Conservation (phyloP, 2,888 invertebrate species). For the Isoperla grammatica region DNA sequence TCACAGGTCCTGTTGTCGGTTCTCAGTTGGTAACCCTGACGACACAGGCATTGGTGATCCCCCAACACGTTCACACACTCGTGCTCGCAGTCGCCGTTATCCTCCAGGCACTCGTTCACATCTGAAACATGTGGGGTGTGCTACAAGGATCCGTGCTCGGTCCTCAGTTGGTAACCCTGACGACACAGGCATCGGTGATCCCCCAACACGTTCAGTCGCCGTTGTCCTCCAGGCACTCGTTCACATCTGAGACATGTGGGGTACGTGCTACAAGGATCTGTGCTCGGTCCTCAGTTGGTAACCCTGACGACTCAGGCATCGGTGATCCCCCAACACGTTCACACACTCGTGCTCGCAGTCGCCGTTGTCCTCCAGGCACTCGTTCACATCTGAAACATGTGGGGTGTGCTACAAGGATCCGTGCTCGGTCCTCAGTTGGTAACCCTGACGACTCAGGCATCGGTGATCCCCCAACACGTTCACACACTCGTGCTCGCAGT, state of each 20-base stretch:
- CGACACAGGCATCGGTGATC: slow-evolving; percentile 56
- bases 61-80: slow-evolving; percentile 57
- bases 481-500: slow-evolving; percentile 59
- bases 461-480: slow-evolving; percentile 55
- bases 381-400: slow-evolving; percentile 53
- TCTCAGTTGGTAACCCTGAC: slow-evolving; percentile 49
- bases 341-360: slow-evolving; percentile 60
- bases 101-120: slow-evolving; percentile 50
- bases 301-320: slow-evolving; percentile 55
- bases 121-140: slow-evolving; percentile 41
- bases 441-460: slow-evolving; percentile 55
- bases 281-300: slow-evolving; percentile 52
- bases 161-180: slow-evolving; percentile 49
- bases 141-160: slow-evolving; percentile 46
- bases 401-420: too few relatives aligned
- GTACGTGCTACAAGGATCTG: slow-evolving; percentile 34
- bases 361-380: slow-evolving; percentile 52
- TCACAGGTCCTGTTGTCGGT: slow-evolving; percentile 56
- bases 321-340: slow-evolving; percentile 54
- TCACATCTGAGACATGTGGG: slow-evolving; percentile 34
- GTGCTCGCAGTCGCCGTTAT: slow-evolving; percentile 60
- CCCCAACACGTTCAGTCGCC: slow-evolving; percentile 61
- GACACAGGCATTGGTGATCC: slow-evolving; percentile 55
- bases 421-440: slow-evolving; percentile 50
- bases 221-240: slow-evolving; percentile 52